phyloP scores from a whole-genome alignment of 1,140 invertebrate genomes.

The Latrodectus geometricus region DNA sequence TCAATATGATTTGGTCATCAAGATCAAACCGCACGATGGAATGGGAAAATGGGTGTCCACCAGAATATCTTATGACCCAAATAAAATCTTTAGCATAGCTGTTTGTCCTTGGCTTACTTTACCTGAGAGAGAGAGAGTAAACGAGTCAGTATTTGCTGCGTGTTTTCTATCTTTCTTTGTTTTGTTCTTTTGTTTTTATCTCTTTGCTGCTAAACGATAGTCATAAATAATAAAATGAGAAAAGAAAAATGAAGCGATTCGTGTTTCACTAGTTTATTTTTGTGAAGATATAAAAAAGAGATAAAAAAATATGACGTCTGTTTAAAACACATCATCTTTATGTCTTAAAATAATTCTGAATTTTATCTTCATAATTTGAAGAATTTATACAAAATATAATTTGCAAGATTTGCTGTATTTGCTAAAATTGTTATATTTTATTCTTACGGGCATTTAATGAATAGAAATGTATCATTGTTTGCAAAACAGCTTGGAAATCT shows the following conservation, averaged over 20 bases:
- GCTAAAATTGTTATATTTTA: no score
- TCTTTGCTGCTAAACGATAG: background rate
- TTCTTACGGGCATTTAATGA: no score
- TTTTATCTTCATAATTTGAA: no score
- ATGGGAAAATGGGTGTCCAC: conserved; percentile 12
- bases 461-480: no score
- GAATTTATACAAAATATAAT: no score
- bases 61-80: conserved; percentile 45
- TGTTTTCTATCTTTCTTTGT: conserved; percentile 20
- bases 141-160: conserved; percentile 12
- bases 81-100: background rate
- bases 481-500: no score
- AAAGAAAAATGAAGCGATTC: background rate
- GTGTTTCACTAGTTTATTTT: background rate
- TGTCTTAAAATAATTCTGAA: no score
- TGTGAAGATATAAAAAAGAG: no score
- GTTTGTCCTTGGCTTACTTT: conserved; percentile 53
- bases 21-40: conserved; percentile 1
- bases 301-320: no score
- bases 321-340: no score
- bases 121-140: conserved; percentile 2
- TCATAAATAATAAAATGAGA: conserved; percentile 44
- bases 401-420: no score
- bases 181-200: conserved; percentile 21
- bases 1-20: background rate